Percentiles rank a stretch among this genome's conserved stretches.
These are phyloP conservation scores for Tetragonula carbonaria DNA, from an alignment of 2,888 invertebrate species.

Conservation along the genomic window DNA sequence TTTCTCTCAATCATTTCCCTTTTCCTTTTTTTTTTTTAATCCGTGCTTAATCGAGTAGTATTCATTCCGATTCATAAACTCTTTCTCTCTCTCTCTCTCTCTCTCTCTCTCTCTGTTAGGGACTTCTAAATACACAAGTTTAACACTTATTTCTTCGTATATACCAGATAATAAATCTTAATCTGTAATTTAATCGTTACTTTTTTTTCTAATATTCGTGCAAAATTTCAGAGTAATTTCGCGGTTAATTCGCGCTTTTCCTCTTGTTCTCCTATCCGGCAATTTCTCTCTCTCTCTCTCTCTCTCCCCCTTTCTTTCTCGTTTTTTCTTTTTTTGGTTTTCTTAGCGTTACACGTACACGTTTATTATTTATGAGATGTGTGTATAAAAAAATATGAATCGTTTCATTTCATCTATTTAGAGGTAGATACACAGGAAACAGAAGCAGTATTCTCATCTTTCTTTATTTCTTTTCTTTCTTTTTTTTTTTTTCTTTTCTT, in stretches of 20 bases:
- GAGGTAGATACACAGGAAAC: conserved; percentile 82
- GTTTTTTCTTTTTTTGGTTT: conserved; percentile 52
- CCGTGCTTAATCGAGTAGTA: conserved; percentile 3
- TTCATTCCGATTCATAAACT: conserved; percentile 20
- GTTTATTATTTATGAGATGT: conserved; percentile 75
- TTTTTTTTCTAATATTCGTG: conserved; percentile 26
- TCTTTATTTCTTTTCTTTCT: conserved; percentile 32
- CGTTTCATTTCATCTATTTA: conserved; percentile 77
- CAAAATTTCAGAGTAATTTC: conserved; percentile 31
- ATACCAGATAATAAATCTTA: conserved; percentile 34
- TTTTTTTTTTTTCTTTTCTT: conserved; percentile 10
- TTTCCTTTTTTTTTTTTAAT: background rate
- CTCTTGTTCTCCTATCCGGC: conserved; percentile 29
- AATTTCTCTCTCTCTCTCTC: conserved; percentile 2
- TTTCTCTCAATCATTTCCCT: background rate
- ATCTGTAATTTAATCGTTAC: conserved; percentile 37
- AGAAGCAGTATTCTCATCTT: conserved; percentile 74
- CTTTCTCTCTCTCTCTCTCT: background rate
- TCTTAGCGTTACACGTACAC: conserved; percentile 70
- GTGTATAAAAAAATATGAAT: conserved; percentile 80
- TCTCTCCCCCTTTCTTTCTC: background rate
- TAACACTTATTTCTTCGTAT: conserved; percentile 7
- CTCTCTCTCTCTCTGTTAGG: background rate
- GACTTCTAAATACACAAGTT: conserved; percentile 19
- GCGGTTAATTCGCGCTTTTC: conserved; percentile 16